Evolutionary conservation across 2,113 vertebrate genomes (phyloP).

Genomic region (Scartelaos histophorus): DNA sequence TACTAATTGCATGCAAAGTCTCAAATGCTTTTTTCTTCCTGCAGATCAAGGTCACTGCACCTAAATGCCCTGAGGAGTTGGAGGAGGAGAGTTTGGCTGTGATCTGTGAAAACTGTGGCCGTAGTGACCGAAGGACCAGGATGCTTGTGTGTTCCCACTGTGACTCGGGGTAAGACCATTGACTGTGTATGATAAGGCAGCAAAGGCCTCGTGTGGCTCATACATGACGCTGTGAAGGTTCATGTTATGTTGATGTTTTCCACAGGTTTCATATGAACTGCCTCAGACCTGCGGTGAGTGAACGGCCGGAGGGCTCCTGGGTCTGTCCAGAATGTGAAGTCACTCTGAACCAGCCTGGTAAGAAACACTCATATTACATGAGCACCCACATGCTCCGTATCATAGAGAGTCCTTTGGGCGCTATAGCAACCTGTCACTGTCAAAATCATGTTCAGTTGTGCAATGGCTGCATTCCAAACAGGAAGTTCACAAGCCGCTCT

Average conservation of each 20-base stretch:
- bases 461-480: too few species aligned
- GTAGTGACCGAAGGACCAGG: constrained; percentile 39
- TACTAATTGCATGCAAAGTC: too few species aligned
- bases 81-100: constrained; percentile 19
- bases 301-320: constrained; percentile 39
- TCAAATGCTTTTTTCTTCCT: background rate
- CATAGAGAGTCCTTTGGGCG: too few species aligned
- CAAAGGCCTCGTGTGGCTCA: background rate
- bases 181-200: background rate
- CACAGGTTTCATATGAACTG: constrained; percentile 54
- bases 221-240: background rate
- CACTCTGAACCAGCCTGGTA: constrained; percentile 19
- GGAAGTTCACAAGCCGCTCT: too few species aligned
- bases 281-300: constrained; percentile 28
- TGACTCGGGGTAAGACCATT: constrained; percentile 53
- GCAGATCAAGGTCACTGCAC: constrained; percentile 46
- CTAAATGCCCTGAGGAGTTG: background rate
- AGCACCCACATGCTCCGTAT: background rate
- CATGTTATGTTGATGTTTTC: background rate
- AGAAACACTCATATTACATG: background rate
- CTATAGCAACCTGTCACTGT: too few species aligned
- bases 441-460: too few species aligned
- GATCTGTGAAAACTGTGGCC: constrained; percentile 65
- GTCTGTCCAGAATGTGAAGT: constrained; percentile 51
- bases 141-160: constrained; percentile 53